Evolutionary conservation across 2,888 invertebrate genomes (phyloP).

Genomic region (Trissolcus japonicus): DNA sequence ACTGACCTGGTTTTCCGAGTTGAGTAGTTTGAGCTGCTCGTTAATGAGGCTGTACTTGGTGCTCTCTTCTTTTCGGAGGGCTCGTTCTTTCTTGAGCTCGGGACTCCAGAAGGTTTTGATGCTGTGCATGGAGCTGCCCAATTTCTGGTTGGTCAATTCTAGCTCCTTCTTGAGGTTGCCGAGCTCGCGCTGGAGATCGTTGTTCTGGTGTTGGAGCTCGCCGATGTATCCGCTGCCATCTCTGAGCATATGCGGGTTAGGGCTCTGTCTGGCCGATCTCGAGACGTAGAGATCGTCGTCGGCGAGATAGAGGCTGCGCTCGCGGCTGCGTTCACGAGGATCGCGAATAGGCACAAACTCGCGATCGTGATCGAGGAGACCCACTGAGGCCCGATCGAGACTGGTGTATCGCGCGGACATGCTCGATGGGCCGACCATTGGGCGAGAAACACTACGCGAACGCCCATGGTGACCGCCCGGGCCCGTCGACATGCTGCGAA

Average conservation of each 20-base stretch:
- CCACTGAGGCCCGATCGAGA: conserved; percentile 81
- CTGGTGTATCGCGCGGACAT: conserved; percentile 82
- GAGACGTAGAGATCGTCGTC: conserved; percentile 83
- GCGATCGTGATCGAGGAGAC: conserved; percentile 87
- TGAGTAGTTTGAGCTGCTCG: conserved; percentile 96
- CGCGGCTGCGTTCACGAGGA: conserved; percentile 83
- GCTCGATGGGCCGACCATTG: conserved; percentile 76
- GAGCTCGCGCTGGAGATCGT: conserved; percentile 95
- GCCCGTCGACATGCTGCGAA: conserved; percentile 78
- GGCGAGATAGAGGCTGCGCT: conserved; percentile 82
- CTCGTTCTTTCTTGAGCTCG: conserved; percentile 98
- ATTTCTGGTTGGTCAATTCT: conserved; percentile 96
- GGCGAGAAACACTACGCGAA: conserved; percentile 88
- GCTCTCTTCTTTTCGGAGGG: conserved; percentile 97
- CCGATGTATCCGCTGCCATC: conserved; percentile 85
- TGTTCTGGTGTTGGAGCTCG: conserved; percentile 94
- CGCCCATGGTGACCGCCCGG: conserved; percentile 83
- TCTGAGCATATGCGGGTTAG: conserved; percentile 81
- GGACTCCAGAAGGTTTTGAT: conserved; percentile 99
- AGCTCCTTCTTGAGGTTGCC: conserved; percentile 94
- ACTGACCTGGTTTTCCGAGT: conserved; percentile 96
- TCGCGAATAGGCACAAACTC: conserved; percentile 92
- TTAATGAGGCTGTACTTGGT: conserved; percentile 97
- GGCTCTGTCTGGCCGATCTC: conserved; percentile 84
- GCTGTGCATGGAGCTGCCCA: conserved; percentile 99